Evolutionary conservation across 2,113 vertebrate species (phyloP).

Genomic region (Eolophus roseicapilla): DNA sequence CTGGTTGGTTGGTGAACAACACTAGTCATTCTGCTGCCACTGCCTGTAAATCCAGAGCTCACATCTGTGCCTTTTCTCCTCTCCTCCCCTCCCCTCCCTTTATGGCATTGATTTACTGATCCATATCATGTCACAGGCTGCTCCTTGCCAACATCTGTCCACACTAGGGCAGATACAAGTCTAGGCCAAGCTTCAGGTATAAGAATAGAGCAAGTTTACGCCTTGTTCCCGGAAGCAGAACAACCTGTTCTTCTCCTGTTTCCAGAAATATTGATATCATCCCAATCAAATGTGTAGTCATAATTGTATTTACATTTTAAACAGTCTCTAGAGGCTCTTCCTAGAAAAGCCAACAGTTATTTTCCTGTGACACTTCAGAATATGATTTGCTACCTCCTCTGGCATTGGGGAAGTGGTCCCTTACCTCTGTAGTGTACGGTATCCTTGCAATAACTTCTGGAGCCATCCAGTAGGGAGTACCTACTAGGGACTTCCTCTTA

Average conservation of each 20-base stretch:
- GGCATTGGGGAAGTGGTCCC: rapidly evolving
- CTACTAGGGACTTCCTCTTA: constrained; percentile 94
- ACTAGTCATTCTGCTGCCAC: background rate
- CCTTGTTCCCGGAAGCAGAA: background rate
- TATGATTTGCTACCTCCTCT: background rate
- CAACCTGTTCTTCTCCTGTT: background rate
- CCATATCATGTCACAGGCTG: background rate
- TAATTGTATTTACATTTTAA: background rate
- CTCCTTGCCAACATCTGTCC: background rate
- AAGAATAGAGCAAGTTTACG: background rate
- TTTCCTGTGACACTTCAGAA: background rate
- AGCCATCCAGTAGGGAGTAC: constrained; percentile 99
- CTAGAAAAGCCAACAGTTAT: background rate
- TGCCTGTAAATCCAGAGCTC: background rate
- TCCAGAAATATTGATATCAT: background rate
- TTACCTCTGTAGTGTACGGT: constrained; percentile 94
- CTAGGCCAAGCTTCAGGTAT: background rate
- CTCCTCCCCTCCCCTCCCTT: background rate
- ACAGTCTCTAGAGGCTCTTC: background rate
- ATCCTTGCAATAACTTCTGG: constrained; percentile 97
- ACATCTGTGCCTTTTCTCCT: background rate
- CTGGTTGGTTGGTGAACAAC: background rate
- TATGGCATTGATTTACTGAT: background rate
- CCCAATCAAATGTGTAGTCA: background rate
- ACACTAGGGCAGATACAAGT: background rate